phyloP scores from a whole-genome alignment of 1,140 invertebrate species.

The Euwallacea fornicatus region DNA sequence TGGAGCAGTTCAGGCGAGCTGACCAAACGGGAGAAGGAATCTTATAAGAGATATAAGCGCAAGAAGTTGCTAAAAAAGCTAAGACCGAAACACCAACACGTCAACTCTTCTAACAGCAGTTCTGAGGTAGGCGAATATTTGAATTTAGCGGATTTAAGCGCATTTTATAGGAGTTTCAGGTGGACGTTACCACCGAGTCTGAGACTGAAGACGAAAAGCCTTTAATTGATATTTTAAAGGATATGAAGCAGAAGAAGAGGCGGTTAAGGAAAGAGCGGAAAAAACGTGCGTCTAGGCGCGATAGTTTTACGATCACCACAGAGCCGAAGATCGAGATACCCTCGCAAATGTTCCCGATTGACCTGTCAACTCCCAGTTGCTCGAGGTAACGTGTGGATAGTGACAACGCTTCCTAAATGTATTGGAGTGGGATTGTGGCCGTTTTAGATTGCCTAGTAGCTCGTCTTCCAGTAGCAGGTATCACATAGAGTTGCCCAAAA shows the following conservation, averaged over 20 bases:
- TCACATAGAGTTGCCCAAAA: slow-evolving; percentile 24
- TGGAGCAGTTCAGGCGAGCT: slow-evolving; percentile 30
- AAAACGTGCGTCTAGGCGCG: not conserved
- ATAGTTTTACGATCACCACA: not conserved
- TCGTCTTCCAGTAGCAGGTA: slow-evolving; percentile 15
- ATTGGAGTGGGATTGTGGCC: not conserved
- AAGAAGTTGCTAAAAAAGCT: slow-evolving; percentile 37
- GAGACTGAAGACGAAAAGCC: slow-evolving; percentile 30
- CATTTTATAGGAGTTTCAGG: slow-evolving; percentile 20
- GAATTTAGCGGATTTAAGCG: not conserved
- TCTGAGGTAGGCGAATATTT: slow-evolving; percentile 14
- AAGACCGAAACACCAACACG: slow-evolving; percentile 3
- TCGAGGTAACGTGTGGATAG: slow-evolving; percentile 17
- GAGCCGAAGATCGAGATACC: slow-evolving; percentile 9
- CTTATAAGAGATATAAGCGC: slow-evolving; percentile 35
- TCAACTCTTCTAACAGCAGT: slow-evolving; percentile 5
- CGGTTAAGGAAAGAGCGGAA: slow-evolving; percentile 1
- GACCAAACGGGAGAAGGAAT: slow-evolving; percentile 25
- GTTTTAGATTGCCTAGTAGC: slow-evolving; percentile 18
- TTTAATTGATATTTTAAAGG: slow-evolving; percentile 27
- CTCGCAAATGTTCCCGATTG: slow-evolving; percentile 21
- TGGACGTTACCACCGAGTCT: slow-evolving; percentile 24
- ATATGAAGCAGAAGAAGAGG: slow-evolving; percentile 18
- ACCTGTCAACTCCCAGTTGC: slow-evolving; percentile 22
- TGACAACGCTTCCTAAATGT: not conserved